Base-by-base conservation (phyloP, 2,113 vertebrate genomes). In the Callorhinus ursinus region DNA sequence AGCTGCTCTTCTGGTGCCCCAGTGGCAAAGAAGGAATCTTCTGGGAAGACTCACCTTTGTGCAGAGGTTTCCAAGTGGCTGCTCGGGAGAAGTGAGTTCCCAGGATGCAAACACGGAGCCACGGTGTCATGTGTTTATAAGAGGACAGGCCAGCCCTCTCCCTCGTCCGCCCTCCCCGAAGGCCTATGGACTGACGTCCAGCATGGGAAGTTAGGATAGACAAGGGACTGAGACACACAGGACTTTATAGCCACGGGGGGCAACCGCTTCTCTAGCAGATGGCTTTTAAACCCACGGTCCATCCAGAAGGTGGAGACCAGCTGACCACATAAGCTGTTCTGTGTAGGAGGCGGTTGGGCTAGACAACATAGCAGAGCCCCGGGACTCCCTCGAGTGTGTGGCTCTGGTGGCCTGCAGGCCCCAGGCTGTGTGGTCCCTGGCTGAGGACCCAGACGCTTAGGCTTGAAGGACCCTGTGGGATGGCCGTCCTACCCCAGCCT, bases 271-370 rank as follows among this genome's bases (percentile, higher is more conserved):
- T 93, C 74, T 42, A 39, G 49, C 26, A 36, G 26, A 9, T 46
- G 2, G 22, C 31, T 81, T 76, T 39, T 42, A 39, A 67, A 33
- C 67, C 15, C 18, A 85, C 39, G 74, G 39, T 39, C 72, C n/a
- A 46, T 21, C 71, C 72, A 14, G 79, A 28, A 89, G 72, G 53
- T 28, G 88, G 39, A 76, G 88, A 7, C 18, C 15, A 11, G 18
- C 42, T 31, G 42, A 18, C 7, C 28, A 22, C 6, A 39, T 14
- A 53, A 74, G 31, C 16, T 22, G 7, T 53, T 57, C 9, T 0
- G 0, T 3, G 0, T 13, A 16, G 36, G 22, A 15, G 1, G 10
- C 76, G 2, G 2, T 2, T 63, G 81, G 31, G 4, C 18, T 16
- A 22, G 36, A 33, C 19, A n/a, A 28, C 0, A 7, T 24, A 5